Evolutionary conservation across 2,888 invertebrate species (phyloP).

Genomic region (Noctua comes): DNA sequence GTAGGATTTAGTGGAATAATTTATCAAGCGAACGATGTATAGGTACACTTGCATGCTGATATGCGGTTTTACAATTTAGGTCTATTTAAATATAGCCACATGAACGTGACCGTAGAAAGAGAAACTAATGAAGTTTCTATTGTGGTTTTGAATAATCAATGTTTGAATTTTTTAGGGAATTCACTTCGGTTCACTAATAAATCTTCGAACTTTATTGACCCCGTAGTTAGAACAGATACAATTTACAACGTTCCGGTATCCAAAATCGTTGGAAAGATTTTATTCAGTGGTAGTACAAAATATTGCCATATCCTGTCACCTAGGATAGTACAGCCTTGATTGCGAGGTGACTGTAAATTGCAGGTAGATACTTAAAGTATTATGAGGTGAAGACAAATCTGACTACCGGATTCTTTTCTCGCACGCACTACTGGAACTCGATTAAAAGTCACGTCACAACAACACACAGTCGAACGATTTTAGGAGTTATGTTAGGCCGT

Average conservation of each 20-base stretch:
- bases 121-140: slow-evolving; percentile 80
- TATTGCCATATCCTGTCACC: neutral
- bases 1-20: slow-evolving; percentile 77
- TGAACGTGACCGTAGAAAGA: slow-evolving; percentile 75
- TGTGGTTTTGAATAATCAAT: slow-evolving; percentile 5
- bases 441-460: slow-evolving; percentile 19
- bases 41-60: slow-evolving; percentile 74
- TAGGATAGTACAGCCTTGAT: neutral
- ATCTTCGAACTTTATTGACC: no score
- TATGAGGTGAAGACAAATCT: slow-evolving; percentile 12
- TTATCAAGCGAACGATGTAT: slow-evolving; percentile 67
- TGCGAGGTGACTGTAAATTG: neutral
- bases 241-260: neutral
- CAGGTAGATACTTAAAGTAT: neutral
- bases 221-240: neutral
- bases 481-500: neutral
- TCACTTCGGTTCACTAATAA: neutral
- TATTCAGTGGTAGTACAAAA: neutral
- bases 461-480: neutral
- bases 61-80: slow-evolving; percentile 75
- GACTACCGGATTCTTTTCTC: slow-evolving; percentile 19
- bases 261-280: neutral
- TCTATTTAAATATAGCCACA: slow-evolving; percentile 72
- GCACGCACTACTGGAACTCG: slow-evolving; percentile 10
- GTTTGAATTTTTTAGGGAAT: neutral